phyloP scores from a whole-genome alignment of 2,113 vertebrate genomes.

The Myiagra hebetior region DNA sequence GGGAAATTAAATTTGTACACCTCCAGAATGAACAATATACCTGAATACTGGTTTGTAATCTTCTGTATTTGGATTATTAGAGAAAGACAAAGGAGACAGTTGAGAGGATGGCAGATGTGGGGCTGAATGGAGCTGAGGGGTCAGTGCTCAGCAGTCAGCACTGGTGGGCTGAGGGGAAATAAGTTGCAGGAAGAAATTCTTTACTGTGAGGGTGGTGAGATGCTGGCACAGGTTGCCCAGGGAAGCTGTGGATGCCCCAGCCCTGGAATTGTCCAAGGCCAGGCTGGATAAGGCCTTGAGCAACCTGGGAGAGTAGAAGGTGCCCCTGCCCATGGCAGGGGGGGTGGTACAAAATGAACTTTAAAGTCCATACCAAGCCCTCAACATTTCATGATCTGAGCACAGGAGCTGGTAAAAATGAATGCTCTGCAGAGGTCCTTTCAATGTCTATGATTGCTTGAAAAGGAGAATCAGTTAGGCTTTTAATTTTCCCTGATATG shows the following conservation, averaged over 20 bases:
- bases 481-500: background rate
- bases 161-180: background rate
- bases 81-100: background rate
- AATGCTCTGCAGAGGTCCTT: background rate
- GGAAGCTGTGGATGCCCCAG: too few species aligned
- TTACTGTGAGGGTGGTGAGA: background rate
- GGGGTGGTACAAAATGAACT: rapidly evolving
- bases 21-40: background rate
- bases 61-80: background rate
- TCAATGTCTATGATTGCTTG: background rate
- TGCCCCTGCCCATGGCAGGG: background rate
- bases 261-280: background rate
- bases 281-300: background rate
- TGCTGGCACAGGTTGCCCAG: background rate
- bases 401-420: background rate
- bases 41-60: background rate
- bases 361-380: rapidly evolving
- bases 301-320: background rate
- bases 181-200: background rate
- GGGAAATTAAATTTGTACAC: background rate
- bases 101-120: background rate
- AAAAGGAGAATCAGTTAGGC: background rate
- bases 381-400: background rate
- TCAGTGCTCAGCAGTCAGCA: background rate
- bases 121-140: background rate